These are phyloP conservation scores for Campylorhamphus procurvoides DNA, from an alignment of 2,113 vertebrate genomes.

Conservation along the genomic window DNA sequence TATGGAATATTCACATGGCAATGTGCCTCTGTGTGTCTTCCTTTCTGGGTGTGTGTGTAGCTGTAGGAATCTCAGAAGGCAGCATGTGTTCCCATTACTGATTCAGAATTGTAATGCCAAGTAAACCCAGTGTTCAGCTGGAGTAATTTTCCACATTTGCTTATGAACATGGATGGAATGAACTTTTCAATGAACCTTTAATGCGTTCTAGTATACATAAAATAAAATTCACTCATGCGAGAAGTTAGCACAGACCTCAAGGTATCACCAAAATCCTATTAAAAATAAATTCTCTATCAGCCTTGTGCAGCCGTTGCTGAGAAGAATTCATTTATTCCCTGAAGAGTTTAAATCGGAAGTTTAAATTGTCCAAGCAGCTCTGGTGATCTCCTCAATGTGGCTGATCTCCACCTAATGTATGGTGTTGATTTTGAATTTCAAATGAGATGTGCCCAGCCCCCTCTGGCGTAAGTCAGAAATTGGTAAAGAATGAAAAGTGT, in stretches of 20 bases:
- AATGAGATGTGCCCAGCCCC: neutral
- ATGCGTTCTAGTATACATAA: neutral
- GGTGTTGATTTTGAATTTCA: neutral
- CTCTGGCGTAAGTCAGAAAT: neutral
- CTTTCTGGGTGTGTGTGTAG: neutral
- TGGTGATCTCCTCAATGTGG: neutral
- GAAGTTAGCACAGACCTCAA: neutral
- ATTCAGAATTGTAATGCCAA: neutral
- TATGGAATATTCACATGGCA: rapidly evolving
- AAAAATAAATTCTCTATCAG: neutral
- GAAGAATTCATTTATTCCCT: neutral
- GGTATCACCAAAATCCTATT: neutral
- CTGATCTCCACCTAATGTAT: neutral
- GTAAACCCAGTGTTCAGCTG: neutral
- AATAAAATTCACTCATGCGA: neutral
- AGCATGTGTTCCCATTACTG: neutral
- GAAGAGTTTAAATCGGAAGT: neutral
- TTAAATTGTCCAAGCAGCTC: neutral
- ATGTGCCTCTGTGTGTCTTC: neutral
- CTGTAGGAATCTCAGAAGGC: neutral
- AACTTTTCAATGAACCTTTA: neutral
- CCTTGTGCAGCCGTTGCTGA: neutral
- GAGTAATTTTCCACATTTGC: neutral
- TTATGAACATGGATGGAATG: neutral
- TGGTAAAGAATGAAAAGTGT: neutral